Evolutionary conservation across 2,797 vertebrate species (phyloP), one percentile per base, ranked within the genome.

Genomic region (Typhlichthys subterraneus): DNA sequence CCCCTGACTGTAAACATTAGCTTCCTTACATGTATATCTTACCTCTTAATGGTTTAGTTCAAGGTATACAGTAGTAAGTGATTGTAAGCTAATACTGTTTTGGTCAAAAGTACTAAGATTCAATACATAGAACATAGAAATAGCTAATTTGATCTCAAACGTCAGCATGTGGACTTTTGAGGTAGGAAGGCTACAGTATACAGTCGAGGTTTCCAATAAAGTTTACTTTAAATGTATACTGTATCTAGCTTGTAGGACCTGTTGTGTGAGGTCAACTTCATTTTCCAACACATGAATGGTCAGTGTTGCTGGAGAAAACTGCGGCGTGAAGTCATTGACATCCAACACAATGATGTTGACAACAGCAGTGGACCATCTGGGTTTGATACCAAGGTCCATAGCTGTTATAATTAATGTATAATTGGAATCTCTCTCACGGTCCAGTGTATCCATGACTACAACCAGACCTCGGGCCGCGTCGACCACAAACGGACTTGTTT

Each of bases 281-380:
- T 93, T 92, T 70, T 94, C 93, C 11, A 71, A 55, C 2, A 92
- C 61, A 62, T 91, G 82, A 15, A 92, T 51, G n/a, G 51, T 82
- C 45, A 90, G 53, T 9, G 63, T 73, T 51, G 83, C 59, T 9
- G 90, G 86, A 48, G 67, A 78, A 65, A 94, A 91, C 54, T 65
- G 9, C 5, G 92, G 91, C 0, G 47, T 59, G 63, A 81, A 91
- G 74, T 94, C 93, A 47, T 94, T 94, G 58, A 91, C 61, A 54
- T 94, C 91, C 67, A 85, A 50, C 52, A 94, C 75, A 33, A 83
- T 83, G 69, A 94, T 53, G 29, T 57, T 85, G 57, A 94, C 46
- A 14, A 73, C 48, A 63, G 84, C 83, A 29, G 87, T 80, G 23
- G 86, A 70, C 60, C 84, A 89, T 73, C 86, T 89, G 45, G 83